A percentile compares a stretch with the other conserved stretches of the same genome.
Evolutionary conservation across 2,888 invertebrate species (phyloP).

Genomic region (Callimorpha dominula): DNA sequence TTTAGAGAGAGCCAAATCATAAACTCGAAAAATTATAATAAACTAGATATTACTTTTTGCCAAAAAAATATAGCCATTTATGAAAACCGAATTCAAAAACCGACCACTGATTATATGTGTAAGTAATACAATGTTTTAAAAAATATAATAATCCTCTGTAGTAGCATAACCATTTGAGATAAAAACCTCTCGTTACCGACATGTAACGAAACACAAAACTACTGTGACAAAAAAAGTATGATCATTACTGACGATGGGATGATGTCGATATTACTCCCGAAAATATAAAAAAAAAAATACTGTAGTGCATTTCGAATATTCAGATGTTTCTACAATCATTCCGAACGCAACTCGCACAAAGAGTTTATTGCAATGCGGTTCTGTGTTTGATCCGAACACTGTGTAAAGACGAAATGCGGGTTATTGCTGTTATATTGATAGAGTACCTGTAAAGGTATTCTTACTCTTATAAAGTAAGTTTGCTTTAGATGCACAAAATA

Average conservation of each 20-base stretch:
- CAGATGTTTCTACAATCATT: conserved; percentile 32
- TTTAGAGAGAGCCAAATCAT: too few relatives aligned
- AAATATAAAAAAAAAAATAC: conserved; percentile 28
- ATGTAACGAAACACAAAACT: background rate
- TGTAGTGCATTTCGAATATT: conserved; percentile 36
- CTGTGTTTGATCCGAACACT: conserved; percentile 49
- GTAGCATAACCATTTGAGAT: background rate
- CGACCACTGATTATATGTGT: background rate
- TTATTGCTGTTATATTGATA: conserved; percentile 45
- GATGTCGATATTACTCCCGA: conserved; percentile 8
- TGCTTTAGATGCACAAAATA: too few relatives aligned
- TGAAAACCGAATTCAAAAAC: background rate
- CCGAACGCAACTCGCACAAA: conserved; percentile 44
- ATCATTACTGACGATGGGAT: background rate
- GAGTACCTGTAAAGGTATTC: conserved; percentile 12
- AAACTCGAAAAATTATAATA: too few relatives aligned
- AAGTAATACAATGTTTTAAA: background rate
- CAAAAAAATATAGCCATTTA: too few relatives aligned
- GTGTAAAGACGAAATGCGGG: conserved; percentile 48
- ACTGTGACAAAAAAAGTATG: background rate
- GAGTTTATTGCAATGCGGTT: conserved; percentile 49
- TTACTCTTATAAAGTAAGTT: background rate
- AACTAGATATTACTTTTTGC: too few relatives aligned
- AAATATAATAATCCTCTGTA: background rate
- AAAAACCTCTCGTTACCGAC: background rate